Evolutionary conservation across 2,797 vertebrate genomes (phyloP).

Genomic region (Clarias pachynema): DNA sequence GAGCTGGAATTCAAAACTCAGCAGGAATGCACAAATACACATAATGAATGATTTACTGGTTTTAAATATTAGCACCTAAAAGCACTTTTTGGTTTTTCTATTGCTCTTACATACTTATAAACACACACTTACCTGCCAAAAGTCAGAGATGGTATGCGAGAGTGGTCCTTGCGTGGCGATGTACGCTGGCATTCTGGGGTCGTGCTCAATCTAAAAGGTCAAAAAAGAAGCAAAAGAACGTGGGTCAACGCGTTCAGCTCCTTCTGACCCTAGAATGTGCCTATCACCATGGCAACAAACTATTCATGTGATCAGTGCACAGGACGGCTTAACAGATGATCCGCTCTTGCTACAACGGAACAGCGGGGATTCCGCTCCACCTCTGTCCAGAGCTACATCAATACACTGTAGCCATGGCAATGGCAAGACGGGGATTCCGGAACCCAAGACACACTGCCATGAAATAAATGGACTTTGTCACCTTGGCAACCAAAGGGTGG

Average conservation of each 20-base stretch:
- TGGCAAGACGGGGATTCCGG: constrained; percentile 50
- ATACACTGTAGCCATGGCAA: constrained; percentile 50
- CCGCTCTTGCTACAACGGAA: constrained; percentile 46
- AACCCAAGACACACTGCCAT: constrained; percentile 36
- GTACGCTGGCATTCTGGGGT: constrained; percentile 95
- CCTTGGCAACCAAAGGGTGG: constrained; percentile 48
- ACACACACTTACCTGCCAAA: constrained; percentile 89
- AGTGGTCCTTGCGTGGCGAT: constrained; percentile 94
- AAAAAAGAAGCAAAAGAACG: constrained; percentile 50
- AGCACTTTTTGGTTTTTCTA: background rate
- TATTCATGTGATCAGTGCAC: constrained; percentile 43
- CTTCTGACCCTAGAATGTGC: constrained; percentile 30
- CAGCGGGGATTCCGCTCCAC: constrained; percentile 49
- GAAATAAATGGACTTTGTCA: constrained; percentile 55
- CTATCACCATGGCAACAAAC: constrained; percentile 43
- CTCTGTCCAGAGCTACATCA: constrained; percentile 48
- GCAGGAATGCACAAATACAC: background rate
- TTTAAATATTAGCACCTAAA: background rate
- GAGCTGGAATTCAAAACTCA: background rate
- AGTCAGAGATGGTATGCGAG: constrained; percentile 96
- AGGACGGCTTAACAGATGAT: constrained; percentile 49
- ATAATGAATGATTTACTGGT: background rate
- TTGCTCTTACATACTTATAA: background rate
- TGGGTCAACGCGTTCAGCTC: constrained; percentile 43
- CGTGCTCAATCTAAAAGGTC: constrained; percentile 87